phyloP scores from a whole-genome alignment of 1,140 invertebrate species.

The Orchesella cincta region DNA sequence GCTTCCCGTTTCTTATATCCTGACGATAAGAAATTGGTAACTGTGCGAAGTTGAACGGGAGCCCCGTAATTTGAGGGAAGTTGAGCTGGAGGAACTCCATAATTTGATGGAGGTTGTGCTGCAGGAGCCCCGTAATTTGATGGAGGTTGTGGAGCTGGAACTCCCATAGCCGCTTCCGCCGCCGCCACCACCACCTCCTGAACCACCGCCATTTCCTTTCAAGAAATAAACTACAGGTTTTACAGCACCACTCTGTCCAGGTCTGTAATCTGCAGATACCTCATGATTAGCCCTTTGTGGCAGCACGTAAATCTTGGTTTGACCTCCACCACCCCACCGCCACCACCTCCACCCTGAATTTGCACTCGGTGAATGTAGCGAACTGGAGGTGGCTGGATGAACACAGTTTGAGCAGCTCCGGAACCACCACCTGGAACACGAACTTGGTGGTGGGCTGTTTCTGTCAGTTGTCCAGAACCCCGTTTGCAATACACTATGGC shows the following conservation, averaged over 20 bases:
- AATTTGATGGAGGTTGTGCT: not conserved
- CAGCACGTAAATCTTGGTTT: slow-evolving; percentile 21
- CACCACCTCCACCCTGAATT: not conserved
- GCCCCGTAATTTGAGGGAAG: too few relatives aligned
- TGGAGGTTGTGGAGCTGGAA: not conserved
- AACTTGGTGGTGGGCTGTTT: not conserved
- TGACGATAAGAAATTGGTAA: too few relatives aligned
- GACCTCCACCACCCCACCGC: too few relatives aligned
- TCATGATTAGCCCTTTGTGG: not conserved
- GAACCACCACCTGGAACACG: not conserved
- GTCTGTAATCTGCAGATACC: not conserved
- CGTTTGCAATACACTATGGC: slow-evolving; percentile 16
- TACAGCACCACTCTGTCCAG: not conserved
- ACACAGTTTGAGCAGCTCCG: not conserved
- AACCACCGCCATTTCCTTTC: not conserved
- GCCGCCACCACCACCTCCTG: not conserved
- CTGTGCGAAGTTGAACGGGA: too few relatives aligned
- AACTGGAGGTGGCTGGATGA: slow-evolving; percentile 13
- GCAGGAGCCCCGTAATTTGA: not conserved
- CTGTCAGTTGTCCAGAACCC: not conserved
- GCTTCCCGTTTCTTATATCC: too few relatives aligned
- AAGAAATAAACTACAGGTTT: slow-evolving; percentile 12
- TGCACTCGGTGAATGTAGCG: not conserved
- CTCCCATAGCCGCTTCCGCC: too few relatives aligned
- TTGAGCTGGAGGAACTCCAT: slow-evolving; percentile 1